Conservation (phyloP, 2,797 vertebrate species). For the Gallinago stenura region DNA sequence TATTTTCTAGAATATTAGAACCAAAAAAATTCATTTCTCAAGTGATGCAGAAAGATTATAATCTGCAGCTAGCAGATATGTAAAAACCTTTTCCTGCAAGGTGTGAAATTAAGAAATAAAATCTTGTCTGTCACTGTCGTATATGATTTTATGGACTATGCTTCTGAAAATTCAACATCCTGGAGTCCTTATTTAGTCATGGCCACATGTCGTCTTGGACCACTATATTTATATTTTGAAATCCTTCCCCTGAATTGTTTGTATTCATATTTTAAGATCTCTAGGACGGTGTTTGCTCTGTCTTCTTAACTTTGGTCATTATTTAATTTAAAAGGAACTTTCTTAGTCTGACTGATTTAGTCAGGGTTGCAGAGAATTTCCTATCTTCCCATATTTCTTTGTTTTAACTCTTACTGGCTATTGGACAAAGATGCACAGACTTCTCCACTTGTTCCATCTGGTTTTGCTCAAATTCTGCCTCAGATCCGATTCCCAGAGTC, state of each 20-base stretch:
- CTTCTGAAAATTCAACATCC: constrained; percentile 21
- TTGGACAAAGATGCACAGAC: constrained; percentile 9
- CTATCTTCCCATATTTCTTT: constrained; percentile 1
- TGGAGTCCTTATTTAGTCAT: constrained; percentile 13
- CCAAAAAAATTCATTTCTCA: constrained; percentile 24
- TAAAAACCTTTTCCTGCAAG: constrained; percentile 38
- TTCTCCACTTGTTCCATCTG: constrained; percentile 50
- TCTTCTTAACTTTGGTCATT: neutral
- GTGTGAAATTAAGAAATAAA: constrained; percentile 59
- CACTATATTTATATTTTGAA: constrained; percentile 3
- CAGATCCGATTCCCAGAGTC: constrained; percentile 38
- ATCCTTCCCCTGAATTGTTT: neutral
- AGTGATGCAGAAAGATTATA: constrained; percentile 57
- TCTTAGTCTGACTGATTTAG: neutral
- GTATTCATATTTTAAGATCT: constrained; percentile 5
- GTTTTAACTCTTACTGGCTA: constrained; percentile 20
- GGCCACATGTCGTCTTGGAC: neutral
- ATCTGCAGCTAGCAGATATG: constrained; percentile 49
- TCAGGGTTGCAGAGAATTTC: neutral
- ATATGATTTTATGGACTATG: constrained; percentile 11
- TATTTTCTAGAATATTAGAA: constrained; percentile 73
- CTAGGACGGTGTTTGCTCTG: neutral
- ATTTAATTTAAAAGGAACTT: neutral
- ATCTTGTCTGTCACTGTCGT: neutral
- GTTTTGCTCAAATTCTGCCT: constrained; percentile 62